Percentiles rank a stretch among this genome's conserved stretches.
phyloP scores from a whole-genome alignment of 2,797 vertebrate species.

The Phylloscopus collybita region DNA sequence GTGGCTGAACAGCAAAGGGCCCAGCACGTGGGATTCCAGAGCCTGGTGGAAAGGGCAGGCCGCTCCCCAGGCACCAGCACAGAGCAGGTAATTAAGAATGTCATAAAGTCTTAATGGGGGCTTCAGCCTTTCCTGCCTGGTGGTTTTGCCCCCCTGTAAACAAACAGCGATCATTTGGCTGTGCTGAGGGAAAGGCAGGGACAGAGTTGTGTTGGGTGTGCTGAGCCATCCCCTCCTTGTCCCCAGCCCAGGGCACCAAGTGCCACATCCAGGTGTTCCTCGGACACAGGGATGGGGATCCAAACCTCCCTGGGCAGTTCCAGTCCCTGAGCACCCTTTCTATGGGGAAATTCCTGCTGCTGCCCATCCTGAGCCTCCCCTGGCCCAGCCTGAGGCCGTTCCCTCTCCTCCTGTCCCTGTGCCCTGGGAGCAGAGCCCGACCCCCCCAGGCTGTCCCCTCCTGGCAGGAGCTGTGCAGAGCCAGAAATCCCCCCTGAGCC shows the following conservation, averaged over 20 bases:
- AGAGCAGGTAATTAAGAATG: not conserved
- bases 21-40: not conserved
- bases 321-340: accelerated
- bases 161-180: accelerated
- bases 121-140: not conserved
- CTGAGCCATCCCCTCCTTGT: not conserved
- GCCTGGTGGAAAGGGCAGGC: not conserved
- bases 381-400: accelerated
- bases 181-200: not conserved
- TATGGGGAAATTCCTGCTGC: accelerated
- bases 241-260: not conserved
- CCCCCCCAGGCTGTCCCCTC: not conserved
- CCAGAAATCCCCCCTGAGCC: not conserved
- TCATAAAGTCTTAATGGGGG: not conserved
- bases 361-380: accelerated
- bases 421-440: not conserved
- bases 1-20: not conserved
- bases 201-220: not conserved
- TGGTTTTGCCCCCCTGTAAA: not conserved
- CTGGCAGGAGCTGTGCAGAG: not conserved
- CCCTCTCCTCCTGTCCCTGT: not conserved
- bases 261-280: accelerated
- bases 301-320: not conserved
- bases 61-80: not conserved
- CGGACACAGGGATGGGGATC: not conserved